These are phyloP conservation scores for Tribolium castaneum DNA, from an alignment of 1,140 invertebrate species.

Conservation along the genomic window DNA sequence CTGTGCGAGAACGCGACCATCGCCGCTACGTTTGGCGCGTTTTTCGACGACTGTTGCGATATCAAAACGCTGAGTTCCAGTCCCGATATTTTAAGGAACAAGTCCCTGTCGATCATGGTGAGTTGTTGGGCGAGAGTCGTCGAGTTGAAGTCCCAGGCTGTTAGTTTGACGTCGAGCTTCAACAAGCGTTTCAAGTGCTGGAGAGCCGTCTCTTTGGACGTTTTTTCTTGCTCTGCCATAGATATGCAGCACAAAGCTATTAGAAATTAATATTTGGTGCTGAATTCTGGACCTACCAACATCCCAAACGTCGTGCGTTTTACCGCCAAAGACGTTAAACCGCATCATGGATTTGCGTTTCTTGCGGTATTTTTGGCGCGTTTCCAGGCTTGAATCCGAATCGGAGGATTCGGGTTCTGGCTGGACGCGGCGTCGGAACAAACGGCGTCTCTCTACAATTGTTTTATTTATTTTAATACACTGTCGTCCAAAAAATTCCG, in stretches of 20 bases:
- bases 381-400: background rate
- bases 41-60: conserved; percentile 64
- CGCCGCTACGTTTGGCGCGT: conserved; percentile 67
- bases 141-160: conserved; percentile 68
- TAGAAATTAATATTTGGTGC: conserved; percentile 43
- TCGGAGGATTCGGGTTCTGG: background rate
- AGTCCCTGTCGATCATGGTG: conserved; percentile 68
- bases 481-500: no score
- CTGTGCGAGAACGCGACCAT: conserved; percentile 68
- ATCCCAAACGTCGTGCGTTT: background rate
- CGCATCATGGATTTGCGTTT: conserved; percentile 1
- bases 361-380: background rate
- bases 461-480: no score
- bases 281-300: background rate
- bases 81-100: conserved; percentile 66
- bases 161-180: conserved; percentile 62
- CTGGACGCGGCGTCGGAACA: background rate
- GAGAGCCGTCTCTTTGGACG: conserved; percentile 53
- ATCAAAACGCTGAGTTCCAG: conserved; percentile 64
- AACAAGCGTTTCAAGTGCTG: conserved; percentile 59
- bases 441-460: background rate
- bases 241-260: conserved; percentile 37
- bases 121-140: conserved; percentile 66
- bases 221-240: conserved; percentile 7
- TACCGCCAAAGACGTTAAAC: background rate